phyloP scores from a whole-genome alignment of 2,797 vertebrate genomes.

The Sebastes variabilis region DNA sequence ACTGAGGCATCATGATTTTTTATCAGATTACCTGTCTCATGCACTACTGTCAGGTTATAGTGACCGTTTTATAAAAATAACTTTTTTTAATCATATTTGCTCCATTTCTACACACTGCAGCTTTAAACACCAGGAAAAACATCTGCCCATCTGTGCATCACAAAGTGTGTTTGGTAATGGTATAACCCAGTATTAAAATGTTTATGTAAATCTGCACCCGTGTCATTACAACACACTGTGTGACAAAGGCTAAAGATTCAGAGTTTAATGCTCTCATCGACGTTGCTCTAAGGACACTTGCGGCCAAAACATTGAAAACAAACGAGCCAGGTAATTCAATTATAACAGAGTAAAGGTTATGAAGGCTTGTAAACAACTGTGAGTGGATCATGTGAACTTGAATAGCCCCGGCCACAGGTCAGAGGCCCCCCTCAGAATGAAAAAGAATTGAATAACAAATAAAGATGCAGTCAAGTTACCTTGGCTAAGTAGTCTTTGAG shows the following conservation, averaged over 20 bases:
- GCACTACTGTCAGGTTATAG: no score
- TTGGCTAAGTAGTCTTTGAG: slow-evolving; percentile 94
- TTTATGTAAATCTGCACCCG: slow-evolving; percentile 53
- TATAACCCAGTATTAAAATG: slow-evolving; percentile 34
- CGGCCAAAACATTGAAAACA: slow-evolving; percentile 22
- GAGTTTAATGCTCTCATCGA: slow-evolving; percentile 38
- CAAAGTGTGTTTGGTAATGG: slow-evolving; percentile 22
- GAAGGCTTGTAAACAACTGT: neutral
- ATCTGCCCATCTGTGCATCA: slow-evolving; percentile 19
- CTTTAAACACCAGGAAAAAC: slow-evolving; percentile 4
- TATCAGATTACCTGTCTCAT: no score
- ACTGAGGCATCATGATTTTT: no score
- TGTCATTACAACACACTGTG: slow-evolving; percentile 28
- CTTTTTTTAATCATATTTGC: no score
- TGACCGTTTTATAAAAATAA: no score
- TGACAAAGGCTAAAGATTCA: slow-evolving; percentile 37
- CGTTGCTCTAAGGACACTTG: slow-evolving; percentile 41
- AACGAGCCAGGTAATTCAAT: slow-evolving; percentile 1
- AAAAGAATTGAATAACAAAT: neutral
- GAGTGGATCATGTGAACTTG: neutral
- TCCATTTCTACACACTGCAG: no score
- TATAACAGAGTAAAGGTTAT: slow-evolving; percentile 28
- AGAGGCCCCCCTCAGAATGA: neutral
- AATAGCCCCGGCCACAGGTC: neutral
- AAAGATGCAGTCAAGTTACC: slow-evolving; percentile 74